Percentiles rank a stretch among this genome's conserved stretches.
phyloP scores from a whole-genome alignment of 2,888 invertebrate species.

The Diarsia dahlii region DNA sequence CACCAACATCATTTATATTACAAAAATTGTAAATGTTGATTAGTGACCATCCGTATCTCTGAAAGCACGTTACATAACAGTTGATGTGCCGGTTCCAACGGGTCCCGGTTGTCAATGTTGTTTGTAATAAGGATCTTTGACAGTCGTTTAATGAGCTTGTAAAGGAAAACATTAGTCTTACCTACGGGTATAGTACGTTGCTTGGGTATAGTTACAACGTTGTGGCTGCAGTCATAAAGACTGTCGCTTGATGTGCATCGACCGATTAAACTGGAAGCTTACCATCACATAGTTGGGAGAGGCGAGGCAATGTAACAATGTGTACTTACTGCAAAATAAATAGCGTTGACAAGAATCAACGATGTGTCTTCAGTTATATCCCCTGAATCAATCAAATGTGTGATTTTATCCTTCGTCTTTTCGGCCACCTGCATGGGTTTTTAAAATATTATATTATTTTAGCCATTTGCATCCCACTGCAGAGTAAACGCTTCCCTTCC shows the following conservation, averaged over 20 bases:
- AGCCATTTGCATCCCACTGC: too few species aligned
- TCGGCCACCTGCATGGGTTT: constrained; percentile 87
- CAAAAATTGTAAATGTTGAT: background rate
- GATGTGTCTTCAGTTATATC: constrained; percentile 88
- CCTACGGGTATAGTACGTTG: background rate
- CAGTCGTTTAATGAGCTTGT: background rate
- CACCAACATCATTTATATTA: too few species aligned
- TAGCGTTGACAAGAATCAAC: constrained; percentile 94
- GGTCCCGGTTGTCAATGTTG: background rate
- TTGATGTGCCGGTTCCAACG: background rate
- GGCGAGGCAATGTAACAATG: background rate
- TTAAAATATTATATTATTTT: constrained; percentile 19
- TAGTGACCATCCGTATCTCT: background rate
- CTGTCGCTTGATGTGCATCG: background rate
- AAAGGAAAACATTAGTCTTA: background rate
- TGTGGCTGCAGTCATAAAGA: background rate
- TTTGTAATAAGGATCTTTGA: too few species aligned
- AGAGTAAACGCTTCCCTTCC: too few species aligned
- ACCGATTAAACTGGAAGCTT: background rate
- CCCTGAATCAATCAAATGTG: constrained; percentile 91
- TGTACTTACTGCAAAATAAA: constrained; percentile 93
- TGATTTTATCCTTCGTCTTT: constrained; percentile 94
- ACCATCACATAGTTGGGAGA: background rate
- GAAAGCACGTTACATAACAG: background rate
- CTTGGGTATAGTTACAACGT: background rate